Evolutionary conservation across 53 echinoderm and acorn worm genomes (phyloP).

Genomic region (Hippasteria phrygiana): DNA sequence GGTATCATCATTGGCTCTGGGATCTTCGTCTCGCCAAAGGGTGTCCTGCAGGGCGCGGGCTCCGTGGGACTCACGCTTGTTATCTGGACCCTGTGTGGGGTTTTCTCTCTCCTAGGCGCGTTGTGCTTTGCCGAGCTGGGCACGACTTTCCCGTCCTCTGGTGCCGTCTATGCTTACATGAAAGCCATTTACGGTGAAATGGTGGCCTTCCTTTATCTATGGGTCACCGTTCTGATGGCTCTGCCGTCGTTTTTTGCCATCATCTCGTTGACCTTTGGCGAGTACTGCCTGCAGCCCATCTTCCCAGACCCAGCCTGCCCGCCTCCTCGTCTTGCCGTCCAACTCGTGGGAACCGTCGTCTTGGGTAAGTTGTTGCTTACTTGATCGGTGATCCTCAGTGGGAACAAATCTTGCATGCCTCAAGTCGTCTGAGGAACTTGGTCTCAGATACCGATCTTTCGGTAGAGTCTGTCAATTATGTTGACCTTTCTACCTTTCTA

Average conservation of each 20-base stretch:
- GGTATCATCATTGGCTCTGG: constrained; percentile 75
- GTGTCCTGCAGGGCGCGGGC: constrained; percentile 55
- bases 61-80: constrained; percentile 56
- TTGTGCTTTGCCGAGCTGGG: constrained; percentile 76
- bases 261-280: constrained; percentile 52
- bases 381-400: background rate
- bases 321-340: constrained; percentile 37
- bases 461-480: background rate
- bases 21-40: constrained; percentile 75
- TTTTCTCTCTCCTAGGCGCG: constrained; percentile 52
- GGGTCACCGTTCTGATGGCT: constrained; percentile 47
- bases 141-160: constrained; percentile 56
- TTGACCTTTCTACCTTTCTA: background rate
- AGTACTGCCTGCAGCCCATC: constrained; percentile 65
- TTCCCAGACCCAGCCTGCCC: constrained; percentile 57
- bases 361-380: background rate
- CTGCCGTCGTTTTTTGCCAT: constrained; percentile 53
- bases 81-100: constrained; percentile 65
- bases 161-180: constrained; percentile 68
- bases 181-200: constrained; percentile 56
- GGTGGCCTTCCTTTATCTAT: constrained; percentile 56
- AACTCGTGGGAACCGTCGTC: constrained; percentile 36
- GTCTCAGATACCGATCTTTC: background rate
- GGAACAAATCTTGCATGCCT: background rate
- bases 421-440: background rate